A percentile compares a stretch with the other conserved stretches of the same genome.
These are phyloP conservation scores for Zoanthus sociatus DNA, from an alignment of 92 coral and sea anemone species.

Conservation along the genomic window DNA sequence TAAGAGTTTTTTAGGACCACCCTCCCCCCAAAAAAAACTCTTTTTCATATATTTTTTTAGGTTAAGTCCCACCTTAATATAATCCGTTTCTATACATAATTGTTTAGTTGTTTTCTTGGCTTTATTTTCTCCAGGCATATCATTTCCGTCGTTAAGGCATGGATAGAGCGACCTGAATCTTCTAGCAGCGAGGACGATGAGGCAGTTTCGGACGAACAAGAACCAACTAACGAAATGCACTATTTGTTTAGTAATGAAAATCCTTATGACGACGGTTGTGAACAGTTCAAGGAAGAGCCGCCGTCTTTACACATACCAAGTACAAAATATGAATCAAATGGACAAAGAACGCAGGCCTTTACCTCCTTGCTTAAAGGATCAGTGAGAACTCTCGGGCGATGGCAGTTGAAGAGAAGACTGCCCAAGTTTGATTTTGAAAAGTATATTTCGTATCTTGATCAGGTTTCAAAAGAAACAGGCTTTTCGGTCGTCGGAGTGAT, in stretches of 20 bases:
- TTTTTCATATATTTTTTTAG: no score
- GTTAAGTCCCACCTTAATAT: no score
- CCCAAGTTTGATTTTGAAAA: slow-evolving; percentile 79
- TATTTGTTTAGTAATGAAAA: neutral
- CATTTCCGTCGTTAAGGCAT: slow-evolving; percentile 81
- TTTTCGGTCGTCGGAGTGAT: slow-evolving; percentile 76
- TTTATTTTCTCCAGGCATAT: slow-evolving; percentile 62
- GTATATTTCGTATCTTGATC: slow-evolving; percentile 77
- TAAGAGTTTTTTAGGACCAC: no score
- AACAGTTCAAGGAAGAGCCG: neutral
- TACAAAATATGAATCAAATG: slow-evolving; percentile 1
- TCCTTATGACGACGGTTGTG: neutral
- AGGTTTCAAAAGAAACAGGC: slow-evolving; percentile 77
- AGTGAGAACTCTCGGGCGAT: slow-evolving; percentile 66
- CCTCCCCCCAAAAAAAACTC: no score
- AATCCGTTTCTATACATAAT: no score
- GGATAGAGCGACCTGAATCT: slow-evolving; percentile 87
- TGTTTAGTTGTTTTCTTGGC: neutral
- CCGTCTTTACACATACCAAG: slow-evolving; percentile 32
- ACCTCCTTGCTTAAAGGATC: slow-evolving; percentile 62
- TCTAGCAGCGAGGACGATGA: slow-evolving; percentile 72
- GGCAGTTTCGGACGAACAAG: neutral
- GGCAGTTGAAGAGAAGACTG: slow-evolving; percentile 58
- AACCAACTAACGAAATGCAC: neutral
- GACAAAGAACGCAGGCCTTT: slow-evolving; percentile 23